phyloP scores from a whole-genome alignment of 1,140 invertebrate species.

The Bombyx mandarina region DNA sequence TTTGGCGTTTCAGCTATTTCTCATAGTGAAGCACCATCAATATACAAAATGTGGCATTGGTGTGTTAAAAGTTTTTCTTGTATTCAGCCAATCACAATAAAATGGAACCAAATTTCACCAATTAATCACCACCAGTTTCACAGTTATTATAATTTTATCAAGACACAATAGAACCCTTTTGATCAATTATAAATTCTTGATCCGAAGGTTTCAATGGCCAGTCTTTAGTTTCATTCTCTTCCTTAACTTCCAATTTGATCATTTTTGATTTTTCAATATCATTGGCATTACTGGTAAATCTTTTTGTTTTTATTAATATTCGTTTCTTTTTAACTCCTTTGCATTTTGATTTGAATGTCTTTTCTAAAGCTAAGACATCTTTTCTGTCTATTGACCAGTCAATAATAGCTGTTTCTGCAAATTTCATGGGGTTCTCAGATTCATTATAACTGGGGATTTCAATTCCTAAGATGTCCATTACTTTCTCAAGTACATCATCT shows the following conservation, averaged over 20 bases:
- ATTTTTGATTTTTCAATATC: constrained; percentile 39
- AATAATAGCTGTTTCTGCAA: constrained; percentile 36
- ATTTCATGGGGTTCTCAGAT: constrained; percentile 77
- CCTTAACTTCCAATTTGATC: constrained; percentile 40
- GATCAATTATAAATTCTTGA: neutral
- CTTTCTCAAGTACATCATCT: constrained; percentile 84
- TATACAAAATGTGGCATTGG: no score
- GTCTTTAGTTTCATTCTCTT: constrained; percentile 23
- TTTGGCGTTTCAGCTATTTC: no score
- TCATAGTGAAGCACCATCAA: no score
- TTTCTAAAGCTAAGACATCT: constrained; percentile 47
- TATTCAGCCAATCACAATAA: no score
- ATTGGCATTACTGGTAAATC: constrained; percentile 13
- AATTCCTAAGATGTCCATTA: constrained; percentile 82
- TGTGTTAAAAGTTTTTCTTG: no score
- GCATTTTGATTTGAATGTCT: constrained; percentile 52
- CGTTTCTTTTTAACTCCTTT: constrained; percentile 60
- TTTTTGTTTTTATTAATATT: constrained; percentile 45
- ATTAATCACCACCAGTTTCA: no score
- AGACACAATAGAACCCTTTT: neutral
- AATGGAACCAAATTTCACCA: no score
- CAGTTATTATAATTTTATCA: no score
- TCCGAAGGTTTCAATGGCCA: constrained; percentile 5
- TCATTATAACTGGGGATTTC: constrained; percentile 80
- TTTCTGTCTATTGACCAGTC: constrained; percentile 52